A percentile compares a stretch with the other conserved stretches of the same genome.
Evolutionary conservation across 2,888 invertebrate species (phyloP).

Genomic region (Drosophila yooni): DNA sequence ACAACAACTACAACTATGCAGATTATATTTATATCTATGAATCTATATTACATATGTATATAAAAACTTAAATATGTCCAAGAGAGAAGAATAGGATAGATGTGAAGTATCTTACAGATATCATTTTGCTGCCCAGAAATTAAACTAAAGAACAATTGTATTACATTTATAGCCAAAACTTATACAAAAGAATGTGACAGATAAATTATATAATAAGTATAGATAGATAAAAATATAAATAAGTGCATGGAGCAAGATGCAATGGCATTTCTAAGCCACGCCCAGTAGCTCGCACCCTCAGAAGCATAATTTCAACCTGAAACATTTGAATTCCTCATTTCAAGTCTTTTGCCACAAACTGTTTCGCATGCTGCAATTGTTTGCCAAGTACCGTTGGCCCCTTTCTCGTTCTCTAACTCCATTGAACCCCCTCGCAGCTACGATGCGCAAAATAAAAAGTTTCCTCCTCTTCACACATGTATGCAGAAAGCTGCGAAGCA

Average conservation of each 20-base stretch:
- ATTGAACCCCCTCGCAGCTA: neutral
- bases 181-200: neutral
- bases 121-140: neutral
- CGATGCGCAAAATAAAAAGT: conserved; percentile 18
- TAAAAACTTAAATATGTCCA: neutral
- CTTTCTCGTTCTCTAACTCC: neutral
- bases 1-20: conserved; percentile 4
- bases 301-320: conserved; percentile 65
- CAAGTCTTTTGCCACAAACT: conserved; percentile 59
- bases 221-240: neutral
- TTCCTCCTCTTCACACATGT: conserved; percentile 45
- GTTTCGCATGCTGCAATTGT: conserved; percentile 76
- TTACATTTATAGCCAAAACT: neutral
- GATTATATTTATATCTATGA: conserved; percentile 7
- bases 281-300: conserved; percentile 38
- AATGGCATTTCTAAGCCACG: conserved; percentile 30
- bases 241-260: neutral
- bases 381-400: conserved; percentile 73
- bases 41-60: neutral
- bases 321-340: conserved; percentile 47
- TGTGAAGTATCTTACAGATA: neutral
- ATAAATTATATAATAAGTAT: neutral
- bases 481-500: conserved; percentile 32
- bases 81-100: neutral
- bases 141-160: neutral